Conservation (phyloP, 1,140 invertebrate genomes). For the Zeugodacus cucurbitae region DNA sequence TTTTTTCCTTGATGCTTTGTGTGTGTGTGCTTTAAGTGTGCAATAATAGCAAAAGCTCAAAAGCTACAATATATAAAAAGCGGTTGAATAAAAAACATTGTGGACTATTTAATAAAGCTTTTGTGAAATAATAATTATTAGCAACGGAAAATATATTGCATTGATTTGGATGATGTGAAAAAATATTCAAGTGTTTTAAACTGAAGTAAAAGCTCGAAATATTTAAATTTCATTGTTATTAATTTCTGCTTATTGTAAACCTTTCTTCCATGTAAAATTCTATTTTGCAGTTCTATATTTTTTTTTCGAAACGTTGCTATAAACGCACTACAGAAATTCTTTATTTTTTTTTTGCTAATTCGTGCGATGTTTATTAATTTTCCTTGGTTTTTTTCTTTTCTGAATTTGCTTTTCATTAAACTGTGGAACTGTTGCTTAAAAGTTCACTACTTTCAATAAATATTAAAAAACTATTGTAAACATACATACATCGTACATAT, state of each 20-base stretch:
- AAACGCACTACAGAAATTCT: too few species aligned
- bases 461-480: neutral
- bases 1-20: neutral
- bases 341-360: neutral
- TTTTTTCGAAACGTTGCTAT: neutral
- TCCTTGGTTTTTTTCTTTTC: neutral
- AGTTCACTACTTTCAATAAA: neutral
- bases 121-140: neutral
- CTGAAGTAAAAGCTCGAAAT: neutral
- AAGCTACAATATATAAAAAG: neutral
- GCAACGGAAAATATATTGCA: neutral
- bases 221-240: neutral
- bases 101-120: neutral
- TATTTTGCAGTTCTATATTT: neutral
- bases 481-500: neutral
- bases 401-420: neutral
- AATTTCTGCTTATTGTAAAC: neutral
- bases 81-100: neutral
- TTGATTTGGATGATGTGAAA: neutral
- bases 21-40: neutral
- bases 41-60: neutral
- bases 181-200: neutral
- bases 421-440: neutral
- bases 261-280: neutral
- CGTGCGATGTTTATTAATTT: neutral